Evolutionary conservation across 2,797 vertebrate species (phyloP), one percentile per base, ranked within the genome.

Genomic region (Enteromius treurensis): DNA sequence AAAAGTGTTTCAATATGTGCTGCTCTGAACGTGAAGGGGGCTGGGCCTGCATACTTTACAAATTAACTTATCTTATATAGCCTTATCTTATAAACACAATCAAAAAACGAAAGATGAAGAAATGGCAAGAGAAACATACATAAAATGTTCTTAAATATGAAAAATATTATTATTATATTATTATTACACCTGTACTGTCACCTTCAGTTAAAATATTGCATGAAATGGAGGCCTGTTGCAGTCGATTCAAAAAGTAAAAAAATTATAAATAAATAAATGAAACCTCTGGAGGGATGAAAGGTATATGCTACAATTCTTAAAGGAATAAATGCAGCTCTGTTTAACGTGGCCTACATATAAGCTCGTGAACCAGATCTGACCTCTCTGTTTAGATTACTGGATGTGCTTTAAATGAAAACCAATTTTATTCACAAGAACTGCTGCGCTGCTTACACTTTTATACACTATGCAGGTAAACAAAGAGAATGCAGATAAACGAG

Each of bases 1-100:
- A 96, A 99, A 99, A 99, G 97, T 97, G 97, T 95, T 99, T 99
- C 98, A 99, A 97, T 97, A 97, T 99, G 98, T 98, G 86, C 90
- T 82, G 89, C 92, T 91, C 93, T 93, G 84, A 87, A 89, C 88
- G 88, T 84, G 91, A 89, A 90, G 92, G 93, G 92, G 92, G 92
- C 88, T 91, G 93, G 91, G 92, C 81, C 69, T 68, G 87, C 14
- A n/a, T 51, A 26, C 15, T 29, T 45, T 23, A 74, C 58, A 49
- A 84, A 60, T 77, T 8, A 14, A 26, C 47, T 45, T 55, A 21
- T 76, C 65, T 83, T 9, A 69, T 32, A 29, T 32, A 67, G 13
- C 45, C 19, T 19, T 29, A 51, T 23, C 6, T 4, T 34, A 69
- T 37, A 55, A 55, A 53, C 32, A 29, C 32, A 75, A 0, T 26